Evolutionary conservation across 2,113 vertebrate genomes (phyloP).

Genomic region (Psephotus haematonotus): DNA sequence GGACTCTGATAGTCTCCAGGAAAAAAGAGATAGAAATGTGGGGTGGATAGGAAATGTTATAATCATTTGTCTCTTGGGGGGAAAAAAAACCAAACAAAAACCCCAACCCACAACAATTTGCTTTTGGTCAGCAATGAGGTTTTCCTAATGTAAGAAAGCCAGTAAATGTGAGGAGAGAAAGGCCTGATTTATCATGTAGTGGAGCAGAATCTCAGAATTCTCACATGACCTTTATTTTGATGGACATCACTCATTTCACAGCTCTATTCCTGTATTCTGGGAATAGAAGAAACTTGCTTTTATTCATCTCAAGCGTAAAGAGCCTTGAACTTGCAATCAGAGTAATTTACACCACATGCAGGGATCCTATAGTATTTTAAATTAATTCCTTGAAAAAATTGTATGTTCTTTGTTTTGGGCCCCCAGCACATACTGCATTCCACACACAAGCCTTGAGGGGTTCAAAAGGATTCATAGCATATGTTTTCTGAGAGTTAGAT

Average conservation of each 20-base stretch:
- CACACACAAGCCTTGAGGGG: neutral
- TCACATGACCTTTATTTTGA: neutral
- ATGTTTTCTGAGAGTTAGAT: neutral
- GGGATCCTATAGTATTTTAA: neutral
- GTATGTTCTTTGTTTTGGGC: neutral
- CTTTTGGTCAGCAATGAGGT: neutral
- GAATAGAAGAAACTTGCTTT: neutral
- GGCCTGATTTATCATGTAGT: neutral
- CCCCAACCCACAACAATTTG: neutral
- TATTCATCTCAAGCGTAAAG: neutral
- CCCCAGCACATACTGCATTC: neutral
- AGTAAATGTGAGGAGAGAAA: neutral
- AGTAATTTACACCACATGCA: neutral
- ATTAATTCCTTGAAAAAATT: slow-evolving; percentile 26
- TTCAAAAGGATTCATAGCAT: neutral
- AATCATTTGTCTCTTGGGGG: neutral
- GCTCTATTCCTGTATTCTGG: neutral
- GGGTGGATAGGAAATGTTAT: neutral
- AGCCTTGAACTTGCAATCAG: neutral
- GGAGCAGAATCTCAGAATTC: neutral
- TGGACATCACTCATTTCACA: neutral
- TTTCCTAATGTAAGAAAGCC: neutral
- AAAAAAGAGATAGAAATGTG: neutral
- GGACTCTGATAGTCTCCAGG: neutral
- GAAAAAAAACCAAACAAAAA: neutral